Base-by-base conservation (phyloP, 2,797 vertebrate genomes). In the Pangasius macronema region DNA sequence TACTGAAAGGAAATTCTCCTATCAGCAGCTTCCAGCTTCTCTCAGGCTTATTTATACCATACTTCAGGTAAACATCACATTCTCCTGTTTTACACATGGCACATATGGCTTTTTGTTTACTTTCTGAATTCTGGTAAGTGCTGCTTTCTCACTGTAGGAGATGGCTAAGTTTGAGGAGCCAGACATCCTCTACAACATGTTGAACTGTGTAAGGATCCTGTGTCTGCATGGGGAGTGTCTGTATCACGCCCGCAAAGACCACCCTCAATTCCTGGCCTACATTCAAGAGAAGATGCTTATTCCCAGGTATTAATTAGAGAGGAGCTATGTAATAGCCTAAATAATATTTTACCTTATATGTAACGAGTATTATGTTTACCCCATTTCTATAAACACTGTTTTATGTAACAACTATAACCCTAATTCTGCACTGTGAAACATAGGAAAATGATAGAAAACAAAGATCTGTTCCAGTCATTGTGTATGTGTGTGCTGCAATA, bases 121-220 rank as follows among this genome's bases (percentile, higher is more conserved):
- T 36, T 55, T 63, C 8, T 22, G 13, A 57, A 65, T 84, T 73
- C 63, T 42, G 10, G 14, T 46, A 46, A 59, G n/a, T 42, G 2
- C 24, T 83, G 49, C 27, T 81, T 73, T 42, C 8, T 22, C 51
- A 10, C 11, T 82, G 39, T 79, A 99, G 99, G 99, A 99, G 95
- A 99, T 99, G 97, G 96, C 96, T 81, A 98, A 97, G 88, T 99
- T 99, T 95, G 98, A 99, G 92, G 99, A 99, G 93, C 98, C 99
- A 30, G 98, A 99, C 91, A 99, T 99, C 93, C 96, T 99, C 89
- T 99, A 99, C 94, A 99, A 99, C 92, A 99, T 99, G 99, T 93
- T 99, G 89, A 99, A 97, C 95, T 99, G 98, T 91, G 93, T 99
- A 95, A 99, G 97, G 95, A 98, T 97, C 90, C 94, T 99, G 85